Conservation (phyloP, 2,888 invertebrate genomes). For the Dryocosmus kuriphilus region DNA sequence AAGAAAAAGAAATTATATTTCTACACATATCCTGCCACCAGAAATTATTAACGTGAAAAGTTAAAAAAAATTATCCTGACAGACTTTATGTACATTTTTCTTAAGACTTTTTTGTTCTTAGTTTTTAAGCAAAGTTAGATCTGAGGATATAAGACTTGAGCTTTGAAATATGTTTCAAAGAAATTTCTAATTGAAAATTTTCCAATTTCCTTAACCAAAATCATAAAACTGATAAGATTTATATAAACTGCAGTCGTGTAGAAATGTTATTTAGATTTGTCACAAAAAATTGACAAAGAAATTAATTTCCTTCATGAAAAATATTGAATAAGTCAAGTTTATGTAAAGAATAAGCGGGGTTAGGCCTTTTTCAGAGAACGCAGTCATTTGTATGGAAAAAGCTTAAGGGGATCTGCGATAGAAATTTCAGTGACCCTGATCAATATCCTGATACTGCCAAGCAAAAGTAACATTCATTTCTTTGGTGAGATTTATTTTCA, state of each 20-base stretch:
- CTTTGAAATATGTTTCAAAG: too few relatives aligned
- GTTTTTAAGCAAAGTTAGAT: too few relatives aligned
- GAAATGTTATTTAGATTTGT: background rate
- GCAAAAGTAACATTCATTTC: slow-evolving; percentile 33
- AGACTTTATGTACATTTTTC: too few relatives aligned
- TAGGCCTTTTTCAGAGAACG: background rate
- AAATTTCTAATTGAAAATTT: too few relatives aligned
- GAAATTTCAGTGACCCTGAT: slow-evolving; percentile 20
- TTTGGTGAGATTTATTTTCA: slow-evolving; percentile 21
- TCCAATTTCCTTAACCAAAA: too few relatives aligned
- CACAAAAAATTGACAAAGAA: background rate
- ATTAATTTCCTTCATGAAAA: background rate
- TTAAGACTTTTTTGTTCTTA: too few relatives aligned
- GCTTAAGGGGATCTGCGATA: background rate
- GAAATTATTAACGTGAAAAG: too few relatives aligned
- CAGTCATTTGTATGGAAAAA: slow-evolving; percentile 7
- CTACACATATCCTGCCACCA: too few relatives aligned
- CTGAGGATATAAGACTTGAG: too few relatives aligned
- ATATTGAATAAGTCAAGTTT: background rate
- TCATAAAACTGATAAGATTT: too few relatives aligned
- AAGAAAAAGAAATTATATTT: too few relatives aligned
- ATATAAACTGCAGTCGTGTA: background rate
- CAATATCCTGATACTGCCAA: slow-evolving; percentile 3
- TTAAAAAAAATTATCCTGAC: too few relatives aligned
- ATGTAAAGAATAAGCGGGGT: slow-evolving; percentile 3